Conservation (phyloP, 2,888 invertebrate species). For the Drosophila subquinaria region DNA sequence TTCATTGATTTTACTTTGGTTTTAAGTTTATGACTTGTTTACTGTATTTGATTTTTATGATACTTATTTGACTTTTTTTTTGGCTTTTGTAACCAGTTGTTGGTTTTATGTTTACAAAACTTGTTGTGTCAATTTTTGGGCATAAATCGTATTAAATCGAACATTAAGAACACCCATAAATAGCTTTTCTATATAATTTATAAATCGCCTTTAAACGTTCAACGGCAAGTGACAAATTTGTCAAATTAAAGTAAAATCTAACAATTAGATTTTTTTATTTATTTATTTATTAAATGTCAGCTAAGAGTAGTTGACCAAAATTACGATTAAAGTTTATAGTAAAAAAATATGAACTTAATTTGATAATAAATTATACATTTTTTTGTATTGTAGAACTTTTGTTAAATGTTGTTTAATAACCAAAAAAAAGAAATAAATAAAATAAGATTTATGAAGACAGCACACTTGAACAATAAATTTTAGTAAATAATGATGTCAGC, state of each 20-base stretch:
- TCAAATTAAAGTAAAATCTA: slow-evolving; percentile 12
- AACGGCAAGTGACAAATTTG: slow-evolving; percentile 20
- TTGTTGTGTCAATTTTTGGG: slow-evolving; percentile 41
- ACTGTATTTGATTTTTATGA: slow-evolving; percentile 1
- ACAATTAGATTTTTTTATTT: slow-evolving; percentile 11
- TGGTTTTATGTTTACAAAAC: slow-evolving; percentile 20
- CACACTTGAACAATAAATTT: background rate
- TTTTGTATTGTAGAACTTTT: background rate
- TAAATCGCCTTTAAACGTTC: slow-evolving; percentile 50
- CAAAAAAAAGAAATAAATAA: background rate
- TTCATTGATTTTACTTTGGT: slow-evolving; percentile 20
- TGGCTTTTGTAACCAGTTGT: slow-evolving; percentile 13
- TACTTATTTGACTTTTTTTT: slow-evolving; percentile 7
- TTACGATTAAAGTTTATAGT: no score
- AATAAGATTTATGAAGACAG: background rate
- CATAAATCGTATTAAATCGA: slow-evolving; percentile 26
- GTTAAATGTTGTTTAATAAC: background rate
- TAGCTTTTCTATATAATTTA: slow-evolving; percentile 51
- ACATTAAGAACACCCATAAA: slow-evolving; percentile 53
- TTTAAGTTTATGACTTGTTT: slow-evolving; percentile 36
- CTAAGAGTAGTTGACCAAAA: no score
- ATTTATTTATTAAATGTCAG: no score
- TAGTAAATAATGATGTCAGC: background rate
- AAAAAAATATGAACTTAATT: no score
- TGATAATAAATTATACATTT: no score